These are phyloP conservation scores for Thamnophis elegans DNA, from an alignment of 2,797 vertebrate genomes.

Conservation along the genomic window DNA sequence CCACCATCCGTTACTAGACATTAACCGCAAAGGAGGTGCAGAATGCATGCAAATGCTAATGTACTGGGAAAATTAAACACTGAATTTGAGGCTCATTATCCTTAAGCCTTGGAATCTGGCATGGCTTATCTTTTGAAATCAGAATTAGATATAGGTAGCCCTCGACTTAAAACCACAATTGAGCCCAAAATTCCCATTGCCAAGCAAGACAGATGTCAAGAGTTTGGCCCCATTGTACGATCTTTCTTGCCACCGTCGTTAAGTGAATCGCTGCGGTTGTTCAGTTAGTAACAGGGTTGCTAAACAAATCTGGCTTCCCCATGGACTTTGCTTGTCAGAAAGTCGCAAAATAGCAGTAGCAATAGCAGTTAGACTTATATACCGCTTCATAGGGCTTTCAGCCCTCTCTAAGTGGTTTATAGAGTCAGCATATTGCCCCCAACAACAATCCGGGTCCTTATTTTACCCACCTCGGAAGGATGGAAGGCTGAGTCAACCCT, in stretches of 20 bases:
- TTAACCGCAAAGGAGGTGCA: neutral
- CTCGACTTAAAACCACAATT: neutral
- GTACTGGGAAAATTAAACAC: neutral
- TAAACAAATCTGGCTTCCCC: neutral
- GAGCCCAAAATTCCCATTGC: neutral
- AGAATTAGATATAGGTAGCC: neutral
- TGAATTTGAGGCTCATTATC: neutral
- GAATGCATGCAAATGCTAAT: neutral
- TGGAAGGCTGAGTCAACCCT: too few relatives aligned
- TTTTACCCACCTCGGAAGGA: too few relatives aligned
- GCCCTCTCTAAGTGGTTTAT: too few relatives aligned
- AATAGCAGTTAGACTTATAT: too few relatives aligned
- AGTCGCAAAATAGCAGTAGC: too few relatives aligned
- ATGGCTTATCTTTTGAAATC: neutral
- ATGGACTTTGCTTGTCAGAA: neutral
- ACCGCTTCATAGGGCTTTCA: too few relatives aligned
- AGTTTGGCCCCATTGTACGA: neutral
- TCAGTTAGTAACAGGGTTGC: neutral
- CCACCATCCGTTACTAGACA: neutral
- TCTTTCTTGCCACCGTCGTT: neutral
- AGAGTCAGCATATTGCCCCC: too few relatives aligned
- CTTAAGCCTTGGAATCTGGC: neutral
- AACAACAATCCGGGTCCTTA: too few relatives aligned
- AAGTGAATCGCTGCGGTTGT: neutral
- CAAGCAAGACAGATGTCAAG: neutral